Percentiles rank a stretch among this genome's conserved stretches.
Conservation (phyloP, 2,113 vertebrate genomes). For the Empidonax alnorum region DNA sequence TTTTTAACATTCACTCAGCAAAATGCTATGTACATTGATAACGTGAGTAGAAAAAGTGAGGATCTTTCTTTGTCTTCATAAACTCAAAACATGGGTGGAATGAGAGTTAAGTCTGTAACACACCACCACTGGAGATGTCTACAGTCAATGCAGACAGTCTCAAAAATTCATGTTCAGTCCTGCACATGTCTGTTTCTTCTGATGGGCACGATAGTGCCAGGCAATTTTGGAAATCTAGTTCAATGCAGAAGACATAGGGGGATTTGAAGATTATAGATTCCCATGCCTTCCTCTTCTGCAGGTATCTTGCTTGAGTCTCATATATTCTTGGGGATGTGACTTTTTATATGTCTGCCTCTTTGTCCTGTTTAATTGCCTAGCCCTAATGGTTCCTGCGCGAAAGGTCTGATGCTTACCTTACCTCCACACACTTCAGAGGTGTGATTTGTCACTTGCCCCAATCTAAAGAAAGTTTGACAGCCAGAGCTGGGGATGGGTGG, state of each 20-base stretch:
- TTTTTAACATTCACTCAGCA: background rate
- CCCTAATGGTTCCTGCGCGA: background rate
- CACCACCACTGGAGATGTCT: background rate
- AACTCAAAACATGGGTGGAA: background rate
- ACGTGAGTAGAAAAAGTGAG: background rate
- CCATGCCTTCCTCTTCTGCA: background rate
- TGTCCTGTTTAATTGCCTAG: background rate
- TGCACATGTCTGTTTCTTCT: background rate
- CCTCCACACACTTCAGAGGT: background rate
- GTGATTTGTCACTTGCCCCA: background rate
- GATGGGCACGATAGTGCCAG: rapidly evolving
- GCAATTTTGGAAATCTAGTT: background rate
- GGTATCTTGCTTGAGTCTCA: background rate
- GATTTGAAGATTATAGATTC: background rate
- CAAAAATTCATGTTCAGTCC: background rate
- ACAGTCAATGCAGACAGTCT: background rate
- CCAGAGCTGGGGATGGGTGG: background rate
- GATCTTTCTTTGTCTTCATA: background rate
- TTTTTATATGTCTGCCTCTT: background rate
- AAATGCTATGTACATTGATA: background rate
- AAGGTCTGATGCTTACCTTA: background rate
- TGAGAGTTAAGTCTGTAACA: background rate
- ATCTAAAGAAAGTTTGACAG: background rate
- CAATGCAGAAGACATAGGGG: background rate
- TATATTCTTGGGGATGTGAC: background rate